Evolutionary conservation across 2,888 invertebrate species (phyloP), one percentile per base, ranked within the genome.

Genomic region (Xestia xanthographa): DNA sequence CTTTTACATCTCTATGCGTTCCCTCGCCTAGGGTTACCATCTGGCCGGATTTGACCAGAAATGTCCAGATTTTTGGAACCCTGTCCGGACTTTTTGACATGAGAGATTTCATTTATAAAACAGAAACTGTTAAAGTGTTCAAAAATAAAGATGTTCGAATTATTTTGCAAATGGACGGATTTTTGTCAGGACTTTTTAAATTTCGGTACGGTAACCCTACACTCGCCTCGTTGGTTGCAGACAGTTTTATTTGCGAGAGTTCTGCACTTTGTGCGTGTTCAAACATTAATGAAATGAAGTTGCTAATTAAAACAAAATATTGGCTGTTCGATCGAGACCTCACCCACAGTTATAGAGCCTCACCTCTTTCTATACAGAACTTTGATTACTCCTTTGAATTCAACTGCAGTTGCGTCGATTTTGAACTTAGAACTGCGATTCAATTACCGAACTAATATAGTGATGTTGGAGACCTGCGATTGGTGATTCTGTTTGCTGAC

Each of bases 221-320:
- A 5, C n/a, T 8, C 41, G 26, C 58, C 29, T 41, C 12, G 26
- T 53, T 29, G 60, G 43, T 38, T 73, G 60, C 62, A 78, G 34
- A 69, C 45, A 79, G 68, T 76, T 79, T 77, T 78, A 86, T 75
- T 78, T 76, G 12, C 65, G 0, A 76, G 9, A 78, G 53, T 69
- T 75, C 68, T 62, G 50, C 56, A 58, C 66, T 75, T 77, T 71
- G 67, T 58, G 56, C 22, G n/a, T 60, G 71, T 71, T 53, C 62
- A 79, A 79, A 84, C 74, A 81, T 80, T 74, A 67, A 77, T 76
- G n/a, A 70, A 78, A 74, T 60, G 20, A 38, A 82, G 73, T 78
- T 73, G 63, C 65, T 82, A 85, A 88, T 88, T 86, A 76, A 82
- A 84, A 77, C 78, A 82, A 86, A 86, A 88, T 82, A 87, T 84